Percentiles rank a stretch among this genome's conserved stretches.
phyloP scores from a whole-genome alignment of 1,140 invertebrate genomes.

The Drosophila leontia region DNA sequence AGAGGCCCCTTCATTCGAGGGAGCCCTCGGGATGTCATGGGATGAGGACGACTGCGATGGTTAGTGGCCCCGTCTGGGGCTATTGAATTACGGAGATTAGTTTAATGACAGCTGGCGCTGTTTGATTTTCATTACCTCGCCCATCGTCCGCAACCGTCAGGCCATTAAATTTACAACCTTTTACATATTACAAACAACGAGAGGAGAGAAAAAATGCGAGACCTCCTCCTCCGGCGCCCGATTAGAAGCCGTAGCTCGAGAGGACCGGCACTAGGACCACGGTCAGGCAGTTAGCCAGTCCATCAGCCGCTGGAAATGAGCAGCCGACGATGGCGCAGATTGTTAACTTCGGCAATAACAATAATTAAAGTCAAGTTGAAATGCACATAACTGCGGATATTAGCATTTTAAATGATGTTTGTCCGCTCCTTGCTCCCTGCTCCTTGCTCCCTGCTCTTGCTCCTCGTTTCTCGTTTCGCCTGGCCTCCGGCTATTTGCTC shows the following conservation, averaged over 20 bases:
- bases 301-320: slow-evolving; percentile 69
- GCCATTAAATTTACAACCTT: slow-evolving; percentile 81
- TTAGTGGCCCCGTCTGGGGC: slow-evolving; percentile 51
- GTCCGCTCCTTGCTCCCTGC: slow-evolving; percentile 34
- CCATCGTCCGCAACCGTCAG: slow-evolving; percentile 45
- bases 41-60: slow-evolving; percentile 22
- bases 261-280: not conserved
- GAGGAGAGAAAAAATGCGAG: slow-evolving; percentile 24
- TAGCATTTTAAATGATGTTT: slow-evolving; percentile 84
- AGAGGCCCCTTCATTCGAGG: not conserved
- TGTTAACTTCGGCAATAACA: slow-evolving; percentile 84
- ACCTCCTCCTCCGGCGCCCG: slow-evolving; percentile 30
- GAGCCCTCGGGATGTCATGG: slow-evolving; percentile 22
- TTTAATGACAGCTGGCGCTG: slow-evolving; percentile 82
- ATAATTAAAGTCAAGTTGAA: slow-evolving; percentile 84
- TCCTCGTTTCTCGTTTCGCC: not conserved
- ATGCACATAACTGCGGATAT: slow-evolving; percentile 82
- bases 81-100: slow-evolving; percentile 82
- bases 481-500: slow-evolving; percentile 54
- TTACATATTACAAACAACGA: slow-evolving; percentile 71
- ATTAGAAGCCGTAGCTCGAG: slow-evolving; percentile 57
- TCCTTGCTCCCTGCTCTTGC: slow-evolving; percentile 6
- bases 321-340: slow-evolving; percentile 69
- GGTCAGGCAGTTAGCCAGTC: slow-evolving; percentile 68
- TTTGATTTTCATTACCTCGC: slow-evolving; percentile 79